Percentiles rank a stretch among this genome's conserved stretches.
phyloP scores from a whole-genome alignment of 2,113 vertebrate species.

The Lophura nycthemera region DNA sequence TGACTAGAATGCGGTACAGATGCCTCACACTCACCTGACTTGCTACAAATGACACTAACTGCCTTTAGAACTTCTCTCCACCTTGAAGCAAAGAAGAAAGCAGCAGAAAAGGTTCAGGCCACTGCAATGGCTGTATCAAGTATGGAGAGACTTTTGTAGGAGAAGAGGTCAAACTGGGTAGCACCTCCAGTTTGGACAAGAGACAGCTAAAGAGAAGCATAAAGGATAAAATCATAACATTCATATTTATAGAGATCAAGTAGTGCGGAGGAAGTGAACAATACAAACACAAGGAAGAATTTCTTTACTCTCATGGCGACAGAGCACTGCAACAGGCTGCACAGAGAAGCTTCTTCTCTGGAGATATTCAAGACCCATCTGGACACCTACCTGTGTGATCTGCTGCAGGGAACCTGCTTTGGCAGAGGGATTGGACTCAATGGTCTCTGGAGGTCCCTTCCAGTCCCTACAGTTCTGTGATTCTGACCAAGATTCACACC shows the following conservation, averaged over 20 bases:
- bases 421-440: no score
- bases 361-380: no score
- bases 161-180: neutral
- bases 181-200: neutral
- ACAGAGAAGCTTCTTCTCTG: no score
- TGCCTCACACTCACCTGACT: neutral
- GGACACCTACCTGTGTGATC: no score
- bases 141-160: neutral
- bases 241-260: neutral
- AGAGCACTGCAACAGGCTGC: no score
- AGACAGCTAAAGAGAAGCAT: neutral
- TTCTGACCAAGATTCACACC: neutral
- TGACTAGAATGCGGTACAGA: neutral
- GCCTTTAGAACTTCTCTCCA: neutral
- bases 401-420: no score
- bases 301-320: no score
- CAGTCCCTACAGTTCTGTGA: no score
- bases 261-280: neutral
- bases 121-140: neutral
- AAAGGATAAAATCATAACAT: neutral
- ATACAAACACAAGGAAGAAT: no score
- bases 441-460: no score
- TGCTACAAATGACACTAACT: neutral
- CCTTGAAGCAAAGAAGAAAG: neutral
- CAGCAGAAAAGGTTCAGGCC: neutral